Evolutionary conservation across 2,888 invertebrate species (phyloP).

Genomic region (Dusona sp.): DNA sequence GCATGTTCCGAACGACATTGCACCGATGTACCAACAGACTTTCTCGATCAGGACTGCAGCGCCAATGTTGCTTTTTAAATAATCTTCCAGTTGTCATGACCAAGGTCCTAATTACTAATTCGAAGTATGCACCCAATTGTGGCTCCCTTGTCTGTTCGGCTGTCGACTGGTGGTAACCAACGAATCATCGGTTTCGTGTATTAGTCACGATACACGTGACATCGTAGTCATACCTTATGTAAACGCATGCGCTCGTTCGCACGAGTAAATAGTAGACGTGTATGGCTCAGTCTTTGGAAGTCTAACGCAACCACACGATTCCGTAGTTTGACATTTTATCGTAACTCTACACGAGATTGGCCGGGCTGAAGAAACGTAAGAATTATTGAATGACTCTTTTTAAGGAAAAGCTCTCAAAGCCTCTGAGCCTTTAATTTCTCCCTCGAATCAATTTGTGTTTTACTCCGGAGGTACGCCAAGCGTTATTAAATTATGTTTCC

Average conservation of each 20-base stretch:
- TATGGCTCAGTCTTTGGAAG: not conserved
- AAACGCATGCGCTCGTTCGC: not conserved
- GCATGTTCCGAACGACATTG: not conserved
- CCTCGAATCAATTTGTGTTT: not conserved
- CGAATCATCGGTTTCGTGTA: conserved; percentile 51
- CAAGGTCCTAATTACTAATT: not conserved
- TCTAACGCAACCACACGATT: not conserved
- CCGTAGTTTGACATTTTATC: not conserved
- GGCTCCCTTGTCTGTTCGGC: not conserved
- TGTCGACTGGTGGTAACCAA: conserved; percentile 36
- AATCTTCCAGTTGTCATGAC: not conserved
- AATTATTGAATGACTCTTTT: not conserved
- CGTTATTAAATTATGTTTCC: not conserved
- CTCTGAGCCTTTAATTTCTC: not conserved
- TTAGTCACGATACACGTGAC: conserved; percentile 48
- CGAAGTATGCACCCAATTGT: not conserved
- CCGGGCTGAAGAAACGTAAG: not conserved
- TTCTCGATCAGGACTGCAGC: not conserved
- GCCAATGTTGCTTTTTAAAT: not conserved
- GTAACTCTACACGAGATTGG: not conserved
- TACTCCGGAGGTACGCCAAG: not conserved
- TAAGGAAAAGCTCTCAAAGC: not conserved
- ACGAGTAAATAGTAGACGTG: not conserved
- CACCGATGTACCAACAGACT: not conserved
- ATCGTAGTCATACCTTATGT: conserved; percentile 21